phyloP scores from a whole-genome alignment of 2,888 invertebrate species.

The Sturmia bella region DNA sequence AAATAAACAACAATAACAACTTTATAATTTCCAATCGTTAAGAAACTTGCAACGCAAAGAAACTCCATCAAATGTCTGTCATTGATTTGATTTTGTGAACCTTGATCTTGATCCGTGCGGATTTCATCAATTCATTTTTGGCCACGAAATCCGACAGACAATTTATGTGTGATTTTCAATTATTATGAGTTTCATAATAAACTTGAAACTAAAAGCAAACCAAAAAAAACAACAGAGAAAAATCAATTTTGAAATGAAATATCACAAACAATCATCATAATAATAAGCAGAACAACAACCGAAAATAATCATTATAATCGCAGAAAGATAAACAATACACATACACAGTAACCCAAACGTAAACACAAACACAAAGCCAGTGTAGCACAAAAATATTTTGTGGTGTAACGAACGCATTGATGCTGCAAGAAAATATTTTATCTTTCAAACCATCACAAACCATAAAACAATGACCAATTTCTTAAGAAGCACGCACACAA shows the following conservation, averaged over 20 bases:
- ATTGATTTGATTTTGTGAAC: slow-evolving; percentile 21
- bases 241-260: slow-evolving; percentile 45
- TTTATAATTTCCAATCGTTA: slow-evolving; percentile 19
- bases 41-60: neutral
- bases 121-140: slow-evolving; percentile 27
- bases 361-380: slow-evolving; percentile 8
- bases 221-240: no score
- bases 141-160: slow-evolving; percentile 26
- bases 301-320: slow-evolving; percentile 53
- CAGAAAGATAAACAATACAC: slow-evolving; percentile 56
- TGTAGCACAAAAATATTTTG: slow-evolving; percentile 26
- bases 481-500: slow-evolving; percentile 58
- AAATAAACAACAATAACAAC: slow-evolving; percentile 54
- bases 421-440: slow-evolving; percentile 53
- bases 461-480: slow-evolving; percentile 61
- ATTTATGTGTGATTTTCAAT: slow-evolving; percentile 66
- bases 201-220: slow-evolving; percentile 4
- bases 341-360: no score
- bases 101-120: slow-evolving; percentile 57
- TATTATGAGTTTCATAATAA: slow-evolving; percentile 47
- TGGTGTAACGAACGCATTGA: neutral
- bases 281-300: slow-evolving; percentile 46
- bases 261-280: slow-evolving; percentile 32
- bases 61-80: slow-evolving; percentile 31
- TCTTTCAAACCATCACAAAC: slow-evolving; percentile 47